Percentiles rank a stretch among this genome's conserved stretches.
Evolutionary conservation across 1,140 invertebrate species (phyloP).

Genomic region (Drosophila quadrilineata): DNA sequence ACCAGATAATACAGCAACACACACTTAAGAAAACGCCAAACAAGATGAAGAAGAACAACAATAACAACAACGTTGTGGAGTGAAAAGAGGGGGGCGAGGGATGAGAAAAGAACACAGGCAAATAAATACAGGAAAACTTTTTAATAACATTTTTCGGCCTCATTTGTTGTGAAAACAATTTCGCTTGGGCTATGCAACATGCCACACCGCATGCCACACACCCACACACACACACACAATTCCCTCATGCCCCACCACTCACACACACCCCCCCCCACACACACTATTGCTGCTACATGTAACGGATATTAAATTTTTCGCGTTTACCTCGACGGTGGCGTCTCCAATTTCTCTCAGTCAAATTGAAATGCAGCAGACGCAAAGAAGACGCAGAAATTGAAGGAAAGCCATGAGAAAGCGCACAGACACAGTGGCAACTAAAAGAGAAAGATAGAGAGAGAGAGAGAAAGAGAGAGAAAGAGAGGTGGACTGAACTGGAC

Average conservation of each 20-base stretch:
- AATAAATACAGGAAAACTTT: slow-evolving; percentile 74
- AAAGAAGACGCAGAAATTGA: background rate
- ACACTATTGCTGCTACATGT: slow-evolving; percentile 41
- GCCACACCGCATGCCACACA: background rate
- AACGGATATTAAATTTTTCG: slow-evolving; percentile 78
- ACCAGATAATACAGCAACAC: slow-evolving; percentile 37
- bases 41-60: slow-evolving; percentile 37
- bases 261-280: slow-evolving; percentile 1
- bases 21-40: slow-evolving; percentile 38
- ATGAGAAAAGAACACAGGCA: slow-evolving; percentile 36
- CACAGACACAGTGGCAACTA: background rate
- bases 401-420: background rate
- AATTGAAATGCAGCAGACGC: slow-evolving; percentile 48
- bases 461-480: background rate
- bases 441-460: background rate
- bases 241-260: background rate
- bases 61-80: slow-evolving; percentile 5
- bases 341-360: slow-evolving; percentile 45
- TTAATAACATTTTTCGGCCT: slow-evolving; percentile 79
- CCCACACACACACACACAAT: background rate
- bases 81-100: background rate
- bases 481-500: background rate
- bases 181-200: slow-evolving; percentile 41
- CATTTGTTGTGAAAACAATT: slow-evolving; percentile 79
- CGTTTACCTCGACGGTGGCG: slow-evolving; percentile 61